Conservation (phyloP, 2,113 vertebrate genomes). For the Pelmatolapia mariae region DNA sequence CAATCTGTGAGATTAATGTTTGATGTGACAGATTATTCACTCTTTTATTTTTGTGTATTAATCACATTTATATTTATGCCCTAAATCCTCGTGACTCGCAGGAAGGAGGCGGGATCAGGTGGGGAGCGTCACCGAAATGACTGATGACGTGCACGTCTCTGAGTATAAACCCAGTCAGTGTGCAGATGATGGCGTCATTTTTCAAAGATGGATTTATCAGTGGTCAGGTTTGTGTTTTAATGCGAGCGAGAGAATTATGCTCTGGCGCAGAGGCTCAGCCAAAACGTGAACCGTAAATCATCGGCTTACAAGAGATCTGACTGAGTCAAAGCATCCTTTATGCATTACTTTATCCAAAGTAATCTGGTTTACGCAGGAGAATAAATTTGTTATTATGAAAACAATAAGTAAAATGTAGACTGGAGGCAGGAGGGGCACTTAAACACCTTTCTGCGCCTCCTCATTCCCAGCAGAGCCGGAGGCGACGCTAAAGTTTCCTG, state of each 20-base stretch:
- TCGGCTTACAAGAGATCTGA: neutral
- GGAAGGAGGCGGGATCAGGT: neutral
- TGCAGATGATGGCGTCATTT: neutral
- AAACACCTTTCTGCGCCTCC: neutral
- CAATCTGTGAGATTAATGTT: neutral
- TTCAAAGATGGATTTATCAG: neutral
- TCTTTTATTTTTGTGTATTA: neutral
- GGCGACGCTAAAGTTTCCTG: neutral
- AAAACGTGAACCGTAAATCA: neutral
- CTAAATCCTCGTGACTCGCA: neutral
- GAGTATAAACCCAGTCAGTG: too few relatives aligned
- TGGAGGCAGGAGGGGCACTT: neutral
- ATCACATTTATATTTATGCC: neutral
- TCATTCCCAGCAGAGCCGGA: neutral
- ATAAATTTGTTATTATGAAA: neutral
- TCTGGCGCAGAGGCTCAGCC: neutral
- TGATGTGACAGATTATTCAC: neutral
- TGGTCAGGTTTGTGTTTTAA: neutral
- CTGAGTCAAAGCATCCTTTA: neutral
- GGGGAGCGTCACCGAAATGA: too few relatives aligned
- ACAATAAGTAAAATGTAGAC: fast-evolving
- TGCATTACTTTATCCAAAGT: neutral
- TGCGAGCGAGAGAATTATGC: neutral
- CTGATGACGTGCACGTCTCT: too few relatives aligned
- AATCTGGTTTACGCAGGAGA: neutral